phyloP scores from a whole-genome alignment of 2,797 vertebrate genomes.

The Malurus leucopterus region DNA sequence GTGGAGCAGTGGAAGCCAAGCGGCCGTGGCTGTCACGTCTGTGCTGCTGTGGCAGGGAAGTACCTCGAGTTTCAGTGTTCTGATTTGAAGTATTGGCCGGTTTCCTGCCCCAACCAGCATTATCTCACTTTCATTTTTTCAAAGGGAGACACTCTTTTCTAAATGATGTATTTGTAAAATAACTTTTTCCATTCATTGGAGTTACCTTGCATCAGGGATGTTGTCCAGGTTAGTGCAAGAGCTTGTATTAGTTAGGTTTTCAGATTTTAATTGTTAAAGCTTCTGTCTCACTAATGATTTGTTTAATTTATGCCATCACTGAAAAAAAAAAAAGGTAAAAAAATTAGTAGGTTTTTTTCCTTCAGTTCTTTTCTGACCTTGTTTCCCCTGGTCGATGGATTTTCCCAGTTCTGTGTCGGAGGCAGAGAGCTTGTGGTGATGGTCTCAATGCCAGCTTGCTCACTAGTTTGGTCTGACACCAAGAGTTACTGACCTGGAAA shows the following conservation, averaged over 20 bases:
- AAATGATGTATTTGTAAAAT: background rate
- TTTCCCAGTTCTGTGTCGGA: background rate
- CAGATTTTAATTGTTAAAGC: background rate
- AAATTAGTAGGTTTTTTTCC: background rate
- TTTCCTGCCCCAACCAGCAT: background rate
- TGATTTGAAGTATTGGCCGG: background rate
- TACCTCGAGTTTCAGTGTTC: background rate
- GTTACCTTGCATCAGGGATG: background rate
- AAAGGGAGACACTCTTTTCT: background rate
- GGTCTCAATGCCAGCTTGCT: background rate
- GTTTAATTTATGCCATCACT: background rate
- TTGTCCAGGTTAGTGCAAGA: background rate
- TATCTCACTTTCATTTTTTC: background rate
- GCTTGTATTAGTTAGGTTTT: background rate
- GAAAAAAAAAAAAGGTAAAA: fast-evolving
- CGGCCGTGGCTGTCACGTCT: background rate
- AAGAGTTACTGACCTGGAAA: slow-evolving; percentile 12
- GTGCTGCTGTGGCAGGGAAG: background rate
- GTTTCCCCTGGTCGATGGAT: background rate
- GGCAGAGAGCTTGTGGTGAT: background rate
- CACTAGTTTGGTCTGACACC: background rate
- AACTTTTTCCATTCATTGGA: background rate
- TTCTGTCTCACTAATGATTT: background rate
- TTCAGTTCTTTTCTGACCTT: background rate
- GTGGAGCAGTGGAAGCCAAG: background rate